Percentiles rank a stretch among this genome's conserved stretches.
These are phyloP conservation scores for Lytechinus variegatus DNA, from an alignment of 35 echinoderm and acorn worm species.

Conservation along the genomic window DNA sequence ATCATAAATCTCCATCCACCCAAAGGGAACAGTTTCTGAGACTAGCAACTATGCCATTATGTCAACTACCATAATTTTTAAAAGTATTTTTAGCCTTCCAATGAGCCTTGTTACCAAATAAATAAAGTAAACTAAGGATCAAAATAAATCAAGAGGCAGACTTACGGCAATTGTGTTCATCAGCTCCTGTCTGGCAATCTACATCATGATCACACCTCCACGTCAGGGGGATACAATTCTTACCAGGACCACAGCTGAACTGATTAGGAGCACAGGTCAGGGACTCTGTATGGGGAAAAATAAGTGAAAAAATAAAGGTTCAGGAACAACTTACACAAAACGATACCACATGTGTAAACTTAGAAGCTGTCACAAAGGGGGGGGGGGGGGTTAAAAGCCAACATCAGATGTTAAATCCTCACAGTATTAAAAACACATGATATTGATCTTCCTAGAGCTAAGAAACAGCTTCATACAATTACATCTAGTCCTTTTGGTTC, in stretches of 20 bases:
- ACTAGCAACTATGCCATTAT: too few relatives aligned
- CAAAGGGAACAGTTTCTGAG: too few relatives aligned
- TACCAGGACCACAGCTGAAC: slow-evolving; percentile 61
- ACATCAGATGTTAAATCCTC: neutral
- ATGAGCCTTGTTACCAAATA: neutral
- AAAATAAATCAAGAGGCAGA: neutral
- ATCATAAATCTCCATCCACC: too few relatives aligned
- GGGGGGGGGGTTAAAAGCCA: neutral
- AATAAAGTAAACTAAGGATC: neutral
- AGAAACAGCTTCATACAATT: neutral
- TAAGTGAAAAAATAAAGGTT: neutral
- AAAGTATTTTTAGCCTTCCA: too few relatives aligned
- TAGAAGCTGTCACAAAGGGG: too few relatives aligned
- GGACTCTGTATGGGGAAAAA: slow-evolving; percentile 28
- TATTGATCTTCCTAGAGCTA: neutral
- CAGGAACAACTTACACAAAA: neutral
- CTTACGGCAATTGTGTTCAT: slow-evolving; percentile 76
- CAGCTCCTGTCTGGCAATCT: slow-evolving; percentile 69
- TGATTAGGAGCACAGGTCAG: slow-evolving; percentile 55
- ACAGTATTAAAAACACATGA: neutral
- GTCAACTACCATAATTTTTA: too few relatives aligned
- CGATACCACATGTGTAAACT: neutral
- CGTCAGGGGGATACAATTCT: slow-evolving; percentile 68
- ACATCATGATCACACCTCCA: slow-evolving; percentile 84
- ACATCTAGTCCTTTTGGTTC: neutral